A percentile compares a stretch with the other conserved stretches of the same genome.
Conservation (phyloP, 2,888 invertebrate genomes). For the Mesorhabditis sp. region DNA sequence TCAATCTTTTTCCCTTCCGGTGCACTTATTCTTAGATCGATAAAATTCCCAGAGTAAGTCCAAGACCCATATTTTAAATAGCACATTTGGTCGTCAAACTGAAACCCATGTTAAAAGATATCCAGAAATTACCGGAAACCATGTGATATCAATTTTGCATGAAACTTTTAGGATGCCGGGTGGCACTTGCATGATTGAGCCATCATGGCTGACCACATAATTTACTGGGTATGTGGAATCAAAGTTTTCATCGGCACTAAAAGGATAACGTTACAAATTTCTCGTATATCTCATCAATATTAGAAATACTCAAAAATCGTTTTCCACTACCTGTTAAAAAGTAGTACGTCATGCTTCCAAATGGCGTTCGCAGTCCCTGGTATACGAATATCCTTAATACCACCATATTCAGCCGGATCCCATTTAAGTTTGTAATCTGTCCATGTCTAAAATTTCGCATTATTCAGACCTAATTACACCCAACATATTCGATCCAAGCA, state of each 20-base stretch:
- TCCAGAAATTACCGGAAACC: constrained; percentile 64
- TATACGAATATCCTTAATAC: constrained; percentile 42
- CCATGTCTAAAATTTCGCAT: constrained; percentile 24
- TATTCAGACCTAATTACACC: not conserved
- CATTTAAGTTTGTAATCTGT: constrained; percentile 47
- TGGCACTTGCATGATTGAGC: constrained; percentile 86
- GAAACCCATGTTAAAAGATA: constrained; percentile 59
- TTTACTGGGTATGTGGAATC: constrained; percentile 49
- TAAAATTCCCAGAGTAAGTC: constrained; percentile 84
- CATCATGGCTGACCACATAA: constrained; percentile 80
- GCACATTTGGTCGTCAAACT: constrained; percentile 82
- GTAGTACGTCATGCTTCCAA: constrained; percentile 44
- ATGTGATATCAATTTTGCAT: constrained; percentile 94
- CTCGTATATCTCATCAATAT: not conserved
- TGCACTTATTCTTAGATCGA: constrained; percentile 71
- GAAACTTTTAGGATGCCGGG: constrained; percentile 71
- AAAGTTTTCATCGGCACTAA: constrained; percentile 44
- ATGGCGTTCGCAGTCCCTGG: constrained; percentile 42
- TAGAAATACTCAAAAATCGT: not conserved
- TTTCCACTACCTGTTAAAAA: constrained; percentile 36
- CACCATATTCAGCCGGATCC: constrained; percentile 44
- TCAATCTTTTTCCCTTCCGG: constrained; percentile 35
- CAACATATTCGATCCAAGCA: constrained; percentile 46
- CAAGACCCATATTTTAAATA: constrained; percentile 80
- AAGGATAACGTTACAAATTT: constrained; percentile 6